Percentiles rank a stretch among this genome's conserved stretches.
Conservation (phyloP, 2,888 invertebrate species). For the Acanthosepion lycidas region DNA sequence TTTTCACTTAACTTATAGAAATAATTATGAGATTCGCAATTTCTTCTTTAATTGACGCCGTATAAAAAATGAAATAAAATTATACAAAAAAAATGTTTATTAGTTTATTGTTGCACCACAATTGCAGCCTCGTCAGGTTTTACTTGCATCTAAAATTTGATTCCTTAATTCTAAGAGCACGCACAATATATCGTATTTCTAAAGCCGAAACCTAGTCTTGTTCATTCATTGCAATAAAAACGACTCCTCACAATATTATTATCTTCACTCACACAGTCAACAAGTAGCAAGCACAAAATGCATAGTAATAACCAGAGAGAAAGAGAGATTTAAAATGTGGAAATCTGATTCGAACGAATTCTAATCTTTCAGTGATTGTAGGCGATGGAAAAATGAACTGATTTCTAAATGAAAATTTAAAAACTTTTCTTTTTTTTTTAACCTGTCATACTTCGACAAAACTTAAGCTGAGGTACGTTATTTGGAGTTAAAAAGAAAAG, state of each 20-base stretch:
- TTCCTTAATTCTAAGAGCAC: not conserved
- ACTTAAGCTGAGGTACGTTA: no score
- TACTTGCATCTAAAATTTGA: not conserved
- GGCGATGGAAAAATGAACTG: no score
- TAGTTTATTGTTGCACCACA: not conserved
- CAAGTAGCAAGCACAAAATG: not conserved
- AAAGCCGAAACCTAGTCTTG: not conserved
- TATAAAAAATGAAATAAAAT: not conserved
- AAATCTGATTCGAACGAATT: no score
- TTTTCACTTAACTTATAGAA: no score
- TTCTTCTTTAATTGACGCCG: not conserved
- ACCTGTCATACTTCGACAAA: no score
- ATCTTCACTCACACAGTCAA: not conserved
- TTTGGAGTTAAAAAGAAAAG: no score
- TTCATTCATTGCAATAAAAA: not conserved
- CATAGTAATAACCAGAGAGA: not conserved
- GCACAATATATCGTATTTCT: not conserved
- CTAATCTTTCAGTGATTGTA: no score
- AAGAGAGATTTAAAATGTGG: not conserved
- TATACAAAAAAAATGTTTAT: no score
- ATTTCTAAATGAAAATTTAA: no score
- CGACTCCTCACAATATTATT: not conserved
- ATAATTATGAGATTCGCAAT: no score
- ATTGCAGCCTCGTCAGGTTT: not conserved
- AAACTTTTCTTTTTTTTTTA: no score